A percentile compares a stretch with the other conserved stretches of the same genome.
These are phyloP conservation scores for Drosophila testacea DNA, from an alignment of 2,888 invertebrate genomes.

Conservation along the genomic window DNA sequence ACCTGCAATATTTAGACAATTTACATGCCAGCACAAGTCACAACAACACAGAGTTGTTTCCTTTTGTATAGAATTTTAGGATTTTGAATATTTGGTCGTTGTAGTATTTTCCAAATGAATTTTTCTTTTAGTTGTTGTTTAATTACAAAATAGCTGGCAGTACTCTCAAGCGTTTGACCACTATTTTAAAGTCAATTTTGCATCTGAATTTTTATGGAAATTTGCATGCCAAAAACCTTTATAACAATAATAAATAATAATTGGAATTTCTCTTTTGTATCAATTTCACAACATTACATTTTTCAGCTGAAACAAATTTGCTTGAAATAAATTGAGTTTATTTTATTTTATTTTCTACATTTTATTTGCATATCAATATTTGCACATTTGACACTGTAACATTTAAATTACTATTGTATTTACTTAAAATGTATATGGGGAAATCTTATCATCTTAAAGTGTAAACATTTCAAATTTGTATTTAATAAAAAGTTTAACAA, in stretches of 20 bases:
- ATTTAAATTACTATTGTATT: slow-evolving; percentile 23
- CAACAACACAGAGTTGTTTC: slow-evolving; percentile 4
- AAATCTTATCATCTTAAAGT: slow-evolving; percentile 5
- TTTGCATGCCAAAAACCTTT: not conserved
- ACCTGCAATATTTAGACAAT: slow-evolving; percentile 51
- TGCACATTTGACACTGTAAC: slow-evolving; percentile 28
- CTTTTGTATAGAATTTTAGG: slow-evolving; percentile 48
- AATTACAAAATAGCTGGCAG: slow-evolving; percentile 16
- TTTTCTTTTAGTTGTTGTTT: slow-evolving; percentile 9
- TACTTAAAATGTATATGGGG: slow-evolving; percentile 20
- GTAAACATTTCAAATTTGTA: slow-evolving; percentile 10
- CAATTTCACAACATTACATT: not conserved
- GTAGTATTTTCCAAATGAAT: not conserved
- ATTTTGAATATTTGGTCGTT: slow-evolving; percentile 8
- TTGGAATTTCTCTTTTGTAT: not conserved
- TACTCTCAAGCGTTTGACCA: slow-evolving; percentile 7
- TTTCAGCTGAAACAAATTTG: not conserved
- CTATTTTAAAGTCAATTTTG: slow-evolving; percentile 5
- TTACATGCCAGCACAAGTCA: slow-evolving; percentile 33
- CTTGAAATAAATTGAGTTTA: not conserved
- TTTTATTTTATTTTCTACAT: slow-evolving; percentile 1
- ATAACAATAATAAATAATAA: not conserved
- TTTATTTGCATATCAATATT: slow-evolving; percentile 34
- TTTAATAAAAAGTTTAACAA: slow-evolving; percentile 4
- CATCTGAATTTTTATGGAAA: not conserved